These are phyloP conservation scores for Beaufortia kweichowensis DNA, from an alignment of 2,113 vertebrate genomes.

Conservation along the genomic window DNA sequence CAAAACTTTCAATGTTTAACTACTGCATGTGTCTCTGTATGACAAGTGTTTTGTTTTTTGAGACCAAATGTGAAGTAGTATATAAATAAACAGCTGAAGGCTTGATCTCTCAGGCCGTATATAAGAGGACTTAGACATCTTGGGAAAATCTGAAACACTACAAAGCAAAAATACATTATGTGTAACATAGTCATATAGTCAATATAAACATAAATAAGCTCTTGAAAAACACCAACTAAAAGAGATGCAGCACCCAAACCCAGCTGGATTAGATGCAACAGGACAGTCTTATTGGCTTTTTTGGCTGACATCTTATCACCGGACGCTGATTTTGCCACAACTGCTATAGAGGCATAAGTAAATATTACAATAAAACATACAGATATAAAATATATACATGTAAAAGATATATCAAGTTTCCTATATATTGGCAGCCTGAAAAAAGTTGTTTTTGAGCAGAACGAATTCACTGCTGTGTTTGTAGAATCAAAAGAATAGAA, in stretches of 20 bases:
- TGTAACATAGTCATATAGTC: background rate
- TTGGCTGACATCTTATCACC: conserved; percentile 44
- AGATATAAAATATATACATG: conserved; percentile 6
- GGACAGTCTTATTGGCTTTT: conserved; percentile 40
- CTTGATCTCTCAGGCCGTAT: conserved; percentile 59
- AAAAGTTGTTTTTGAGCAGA: conserved; percentile 21
- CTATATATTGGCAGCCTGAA: conserved; percentile 12
- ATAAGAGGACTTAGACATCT: conserved; percentile 60
- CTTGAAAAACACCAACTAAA: conserved; percentile 15
- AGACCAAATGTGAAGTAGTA: conserved; percentile 31
- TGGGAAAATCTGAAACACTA: conserved; percentile 47
- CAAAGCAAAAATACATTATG: conserved; percentile 50
- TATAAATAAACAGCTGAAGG: conserved; percentile 42
- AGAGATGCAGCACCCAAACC: background rate
- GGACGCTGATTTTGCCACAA: conserved; percentile 26
- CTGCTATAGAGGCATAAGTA: conserved; percentile 35
- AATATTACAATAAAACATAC: conserved; percentile 25
- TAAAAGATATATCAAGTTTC: conserved; percentile 9
- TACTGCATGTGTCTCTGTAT: background rate
- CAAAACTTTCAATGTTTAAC: background rate
- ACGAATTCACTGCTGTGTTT: conserved; percentile 4
- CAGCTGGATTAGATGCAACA: conserved; percentile 40
- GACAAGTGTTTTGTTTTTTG: conserved; percentile 17
- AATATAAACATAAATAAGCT: background rate
- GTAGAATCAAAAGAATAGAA: conserved; percentile 29